Conservation (phyloP, 2,888 invertebrate species). For the Tipula vernalis region DNA sequence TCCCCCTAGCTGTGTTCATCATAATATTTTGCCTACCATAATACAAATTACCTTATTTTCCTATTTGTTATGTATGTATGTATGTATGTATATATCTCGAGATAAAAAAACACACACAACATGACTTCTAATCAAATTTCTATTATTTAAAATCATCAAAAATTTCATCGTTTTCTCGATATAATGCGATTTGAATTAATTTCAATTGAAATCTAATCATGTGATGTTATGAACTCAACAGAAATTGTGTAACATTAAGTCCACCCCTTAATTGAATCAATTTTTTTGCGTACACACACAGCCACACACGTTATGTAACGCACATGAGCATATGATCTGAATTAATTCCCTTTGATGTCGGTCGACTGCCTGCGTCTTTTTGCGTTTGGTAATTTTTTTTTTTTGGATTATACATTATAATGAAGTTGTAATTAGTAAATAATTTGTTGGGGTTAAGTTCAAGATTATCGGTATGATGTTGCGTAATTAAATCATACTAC, state of each 20-base stretch:
- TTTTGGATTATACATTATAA: too few relatives aligned
- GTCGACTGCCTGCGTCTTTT: not conserved
- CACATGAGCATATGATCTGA: not conserved
- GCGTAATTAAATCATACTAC: not conserved
- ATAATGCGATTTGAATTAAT: conserved; percentile 4
- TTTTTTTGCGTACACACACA: not conserved
- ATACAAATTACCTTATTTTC: not conserved
- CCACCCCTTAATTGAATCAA: not conserved
- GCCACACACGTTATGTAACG: not conserved
- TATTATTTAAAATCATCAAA: not conserved
- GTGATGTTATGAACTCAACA: not conserved
- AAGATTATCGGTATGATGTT: not conserved
- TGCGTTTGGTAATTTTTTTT: not conserved
- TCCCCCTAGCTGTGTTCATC: not conserved
- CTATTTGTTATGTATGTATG: not conserved
- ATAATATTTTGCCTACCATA: not conserved
- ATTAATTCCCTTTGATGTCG: not conserved
- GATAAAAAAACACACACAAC: not conserved
- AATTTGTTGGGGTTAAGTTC: not conserved
- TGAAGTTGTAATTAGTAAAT: not conserved
- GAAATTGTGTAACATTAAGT: not conserved
- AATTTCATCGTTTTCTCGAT: not conserved
- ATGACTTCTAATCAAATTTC: not conserved
- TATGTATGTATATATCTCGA: not conserved
- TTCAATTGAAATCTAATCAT: conserved; percentile 4